phyloP scores from a whole-genome alignment of 2,113 vertebrate genomes.

The Girardinichthys multiradiatus region DNA sequence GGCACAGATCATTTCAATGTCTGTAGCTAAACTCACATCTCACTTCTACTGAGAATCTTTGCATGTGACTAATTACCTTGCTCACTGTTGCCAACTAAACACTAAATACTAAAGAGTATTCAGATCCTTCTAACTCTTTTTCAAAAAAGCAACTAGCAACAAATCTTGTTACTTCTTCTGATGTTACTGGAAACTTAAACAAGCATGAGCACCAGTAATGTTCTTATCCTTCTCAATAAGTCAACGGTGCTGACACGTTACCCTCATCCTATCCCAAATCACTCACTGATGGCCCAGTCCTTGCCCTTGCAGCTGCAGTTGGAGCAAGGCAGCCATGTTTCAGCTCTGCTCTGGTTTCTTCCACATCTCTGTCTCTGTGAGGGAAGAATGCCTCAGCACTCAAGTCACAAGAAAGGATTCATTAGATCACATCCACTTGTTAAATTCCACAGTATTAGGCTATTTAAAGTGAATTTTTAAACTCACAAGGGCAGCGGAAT shows the following conservation, averaged over 20 bases:
- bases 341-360: background rate
- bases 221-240: no score
- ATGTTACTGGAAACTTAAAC: background rate
- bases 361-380: background rate
- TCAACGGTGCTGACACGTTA: no score
- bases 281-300: background rate
- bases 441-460: no score
- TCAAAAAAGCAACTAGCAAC: background rate
- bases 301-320: background rate
- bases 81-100: background rate
- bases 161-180: background rate
- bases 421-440: no score
- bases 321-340: background rate
- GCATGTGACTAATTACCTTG: background rate
- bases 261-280: no score
- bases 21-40: background rate
- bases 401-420: no score
- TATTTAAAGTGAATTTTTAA: no score
- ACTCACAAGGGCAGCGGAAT: background rate
- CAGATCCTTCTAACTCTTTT: background rate
- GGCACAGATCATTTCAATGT: background rate
- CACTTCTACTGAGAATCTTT: background rate
- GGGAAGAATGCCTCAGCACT: no score
- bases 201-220: background rate
- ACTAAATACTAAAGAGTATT: background rate